Base-by-base conservation (phyloP, 2,888 invertebrate genomes). In the Labia minor region DNA sequence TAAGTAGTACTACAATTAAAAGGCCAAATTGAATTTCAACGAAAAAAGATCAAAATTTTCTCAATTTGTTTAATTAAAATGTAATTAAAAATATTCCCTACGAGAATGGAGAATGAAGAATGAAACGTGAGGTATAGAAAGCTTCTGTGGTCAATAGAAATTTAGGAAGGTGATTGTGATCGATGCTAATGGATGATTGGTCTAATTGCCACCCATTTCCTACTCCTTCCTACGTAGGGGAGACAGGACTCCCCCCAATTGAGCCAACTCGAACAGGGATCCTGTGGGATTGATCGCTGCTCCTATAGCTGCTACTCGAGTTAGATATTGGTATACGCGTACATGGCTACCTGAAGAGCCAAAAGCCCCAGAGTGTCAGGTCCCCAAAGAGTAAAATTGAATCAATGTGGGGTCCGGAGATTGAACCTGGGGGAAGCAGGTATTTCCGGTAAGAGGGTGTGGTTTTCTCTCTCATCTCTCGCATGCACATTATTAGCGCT, bases 111-210 rank as follows among this genome's bases (percentile, higher is more conserved):
- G 26, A 26, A n/a, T n/a, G n/a, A n/a, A n/a, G n/a, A n/a, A n/a
- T n/a, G n/a, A n/a, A n/a, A n/a, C n/a, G n/a, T n/a, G n/a, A n/a
- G n/a, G n/a, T n/a, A n/a, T n/a, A n/a, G n/a, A n/a, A n/a, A 8
- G 26, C 26, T 26, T 26, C 26, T 26, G 26, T 26, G 26, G 26
- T 26, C 26, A 26, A 26, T 26, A 26, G 26, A 26, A 26, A 26
- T 26, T 26, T 26, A 26, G 26, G 26, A 26, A 26, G 26, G 26
- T 14, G 49, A 14, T n/a, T 49, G 49, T n/a, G 49, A 49, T 49
- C 49, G 49, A 49, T 49, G 49, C 49, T 49, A 49, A 49, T 49
- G 49, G 49, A 49, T 49, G 49, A 49, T 49, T 49, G 49, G 49
- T n/a, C n/a, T 49, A 49, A 49, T 49, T 49, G 49, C 49, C 16